Base-by-base conservation (phyloP, 1,140 invertebrate species). In the Atopsyche davidsoni region DNA sequence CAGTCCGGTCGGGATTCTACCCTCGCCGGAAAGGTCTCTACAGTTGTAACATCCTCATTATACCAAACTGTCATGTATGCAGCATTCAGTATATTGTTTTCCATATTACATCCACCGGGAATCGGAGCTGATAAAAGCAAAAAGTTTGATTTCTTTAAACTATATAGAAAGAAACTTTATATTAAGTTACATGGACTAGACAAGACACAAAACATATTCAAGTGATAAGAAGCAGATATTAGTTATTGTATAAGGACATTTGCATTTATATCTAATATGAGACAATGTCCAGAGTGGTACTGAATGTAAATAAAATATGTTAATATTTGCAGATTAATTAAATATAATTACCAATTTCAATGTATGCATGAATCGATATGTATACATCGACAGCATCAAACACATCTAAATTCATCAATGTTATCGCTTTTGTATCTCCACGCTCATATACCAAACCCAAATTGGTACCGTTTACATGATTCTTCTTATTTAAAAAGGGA, bases 91-190 rank as follows among this genome's bases (percentile, higher is more conserved):
- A 80, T 65, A 32, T 76, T 63, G 56, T 80, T 81, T 59, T 84
- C 80, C 73, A 86, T 76, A 55, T 85, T 87, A 60, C 86, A 89
- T 22, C 83, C 86, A 49, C 87, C 87, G 32, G 86, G 86, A 58
- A 87, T 70, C 3, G 87, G 86, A 61, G 79, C 86, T 87, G 65
- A 65, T 6, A 43, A 53, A 58, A 24, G 35, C 31, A 23, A 53
- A 46, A 41, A 41, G 59, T 42, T 48, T 7, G n/a, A n/a, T n/a
- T n/a, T n/a, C n/a, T n/a, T n/a, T n/a, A n/a, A 14, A 51, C 13
- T 41, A 10, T 19, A 32, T 45, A 52, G 24, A 41, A 44, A 36
- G 35, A 48, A 53, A 3, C 10, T 23, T 48, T 19, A 19, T 10
- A 18, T 34, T 50, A 51, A 11, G 35, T n/a, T n/a, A n/a, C n/a